Base-by-base conservation (phyloP, 2,797 vertebrate species). In the Smutsia temminckii region DNA sequence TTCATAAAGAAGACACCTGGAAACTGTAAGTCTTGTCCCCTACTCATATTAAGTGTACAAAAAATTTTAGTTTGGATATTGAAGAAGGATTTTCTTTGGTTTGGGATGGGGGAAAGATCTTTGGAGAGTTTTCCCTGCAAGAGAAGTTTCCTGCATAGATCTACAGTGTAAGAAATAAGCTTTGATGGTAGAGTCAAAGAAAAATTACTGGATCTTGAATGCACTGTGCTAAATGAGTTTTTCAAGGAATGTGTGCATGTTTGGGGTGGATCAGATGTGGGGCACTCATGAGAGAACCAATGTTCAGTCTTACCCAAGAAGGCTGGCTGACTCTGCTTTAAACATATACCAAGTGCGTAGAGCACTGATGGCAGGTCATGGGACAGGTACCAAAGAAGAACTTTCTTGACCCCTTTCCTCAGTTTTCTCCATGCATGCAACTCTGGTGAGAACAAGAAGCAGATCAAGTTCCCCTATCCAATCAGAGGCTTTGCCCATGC, bases 61-160 rank as follows among this genome's bases (percentile, higher is more conserved):
- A 89, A 85, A 71, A 94, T 66, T n/a, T 53, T 61, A 42, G 66
- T 71, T 69, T 81, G 37, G 8, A 46, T 90, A 89, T 27, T 68
- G 13, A 87, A 85, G 10, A 46, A 51, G 9, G 13, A 5, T 3
- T 55, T 74, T 68, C 68, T 66, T 57, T 7, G 6, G n/a, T 37
- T 53, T 51, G 53, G 13, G 14, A 13, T 72, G 5, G 92, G 6
- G 14, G 8, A 46, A 46, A 46, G 16, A 53, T 9, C 11, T 87
- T 94, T 72, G 23, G 42, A 84, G 25, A 92, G 7, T 6, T 25
- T 32, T 59, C 6, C 4, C 25, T 17, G 3, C 40, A 55, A 87
- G 2, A 87, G 46, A 46, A 12, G 46, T 34, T 86, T 77, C 53
- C 23, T 90, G 13, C 23, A 21, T 34, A 18, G 20, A 90, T 29